These are phyloP conservation scores for Timandra comae DNA, from an alignment of 2,888 invertebrate genomes.

Conservation along the genomic window DNA sequence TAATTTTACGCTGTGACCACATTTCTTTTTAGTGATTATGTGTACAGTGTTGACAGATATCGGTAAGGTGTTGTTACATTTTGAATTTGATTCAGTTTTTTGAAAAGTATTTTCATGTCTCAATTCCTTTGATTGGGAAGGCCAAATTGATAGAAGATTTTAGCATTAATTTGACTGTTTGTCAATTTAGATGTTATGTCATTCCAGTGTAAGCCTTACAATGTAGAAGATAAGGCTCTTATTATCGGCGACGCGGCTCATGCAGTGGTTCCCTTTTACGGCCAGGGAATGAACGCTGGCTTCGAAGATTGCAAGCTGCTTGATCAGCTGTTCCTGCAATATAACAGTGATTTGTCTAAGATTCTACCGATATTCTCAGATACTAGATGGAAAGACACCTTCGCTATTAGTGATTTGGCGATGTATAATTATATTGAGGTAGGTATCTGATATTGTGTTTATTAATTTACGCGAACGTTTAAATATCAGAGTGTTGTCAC, in stretches of 20 bases:
- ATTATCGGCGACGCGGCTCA: conserved; percentile 98
- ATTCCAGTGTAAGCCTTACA: conserved; percentile 89
- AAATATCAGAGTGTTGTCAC: too few species aligned
- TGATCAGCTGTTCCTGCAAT: conserved; percentile 72
- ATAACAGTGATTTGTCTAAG: conserved; percentile 78
- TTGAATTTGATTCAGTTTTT: conserved; percentile 87
- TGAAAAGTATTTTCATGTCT: conserved; percentile 87
- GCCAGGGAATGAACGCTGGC: conserved; percentile 99
- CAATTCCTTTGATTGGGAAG: conserved; percentile 87
- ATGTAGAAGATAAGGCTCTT: conserved; percentile 84
- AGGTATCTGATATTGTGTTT: conserved; percentile 31
- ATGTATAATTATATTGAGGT: conserved; percentile 99
- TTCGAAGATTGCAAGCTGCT: conserved; percentile 95
- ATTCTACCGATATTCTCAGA: conserved; percentile 85
- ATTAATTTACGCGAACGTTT: not conserved
- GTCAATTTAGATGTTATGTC: too few species aligned
- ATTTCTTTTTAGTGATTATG: too few species aligned
- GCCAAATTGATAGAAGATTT: conserved; percentile 85
- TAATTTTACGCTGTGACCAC: too few species aligned
- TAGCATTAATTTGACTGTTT: too few species aligned
- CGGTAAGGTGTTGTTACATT: too few species aligned
- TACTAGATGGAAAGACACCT: conserved; percentile 86
- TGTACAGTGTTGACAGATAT: too few species aligned
- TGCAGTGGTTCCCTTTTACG: conserved; percentile 99
- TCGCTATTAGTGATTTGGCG: conserved; percentile 95